phyloP scores from a whole-genome alignment of 2,888 invertebrate genomes.

The Pristionchus maxplancki region DNA sequence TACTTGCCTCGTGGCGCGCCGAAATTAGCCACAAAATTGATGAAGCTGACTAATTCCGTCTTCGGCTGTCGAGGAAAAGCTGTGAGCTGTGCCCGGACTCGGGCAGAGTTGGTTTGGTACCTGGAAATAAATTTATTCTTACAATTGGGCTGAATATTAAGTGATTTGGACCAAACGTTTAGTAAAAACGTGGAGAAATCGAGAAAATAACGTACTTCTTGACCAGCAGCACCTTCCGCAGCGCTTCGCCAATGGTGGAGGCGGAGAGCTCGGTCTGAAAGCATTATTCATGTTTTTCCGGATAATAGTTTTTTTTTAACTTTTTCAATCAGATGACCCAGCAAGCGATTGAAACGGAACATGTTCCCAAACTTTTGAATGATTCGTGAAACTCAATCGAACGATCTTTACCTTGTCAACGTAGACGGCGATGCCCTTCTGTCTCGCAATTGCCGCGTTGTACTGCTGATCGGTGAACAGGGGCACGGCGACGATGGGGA shows the following conservation, averaged over 20 bases:
- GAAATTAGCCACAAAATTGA: slow-evolving; percentile 19
- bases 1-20: slow-evolving; percentile 48
- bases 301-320: too few species aligned
- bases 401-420: slow-evolving; percentile 38
- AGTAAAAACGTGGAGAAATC: too few species aligned
- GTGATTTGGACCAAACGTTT: too few species aligned
- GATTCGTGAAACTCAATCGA: not conserved
- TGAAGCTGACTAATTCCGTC: slow-evolving; percentile 31
- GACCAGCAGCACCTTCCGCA: not conserved
- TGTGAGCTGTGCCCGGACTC: slow-evolving; percentile 27
- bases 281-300: not conserved
- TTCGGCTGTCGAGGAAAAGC: slow-evolving; percentile 50
- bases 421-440: slow-evolving; percentile 47
- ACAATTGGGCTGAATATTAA: too few species aligned
- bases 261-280: slow-evolving; percentile 29
- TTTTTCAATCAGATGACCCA: too few species aligned
- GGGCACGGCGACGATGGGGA: slow-evolving; percentile 34
- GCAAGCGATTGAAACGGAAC: not conserved
- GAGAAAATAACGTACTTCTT: not conserved
- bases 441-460: slow-evolving; percentile 38
- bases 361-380: not conserved
- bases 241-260: not conserved
- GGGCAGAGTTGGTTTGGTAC: slow-evolving; percentile 2
- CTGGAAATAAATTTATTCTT: not conserved
- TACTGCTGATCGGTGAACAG: slow-evolving; percentile 52